These are phyloP conservation scores for Calephelis nemesis DNA, from an alignment of 1,140 invertebrate genomes.

Conservation along the genomic window DNA sequence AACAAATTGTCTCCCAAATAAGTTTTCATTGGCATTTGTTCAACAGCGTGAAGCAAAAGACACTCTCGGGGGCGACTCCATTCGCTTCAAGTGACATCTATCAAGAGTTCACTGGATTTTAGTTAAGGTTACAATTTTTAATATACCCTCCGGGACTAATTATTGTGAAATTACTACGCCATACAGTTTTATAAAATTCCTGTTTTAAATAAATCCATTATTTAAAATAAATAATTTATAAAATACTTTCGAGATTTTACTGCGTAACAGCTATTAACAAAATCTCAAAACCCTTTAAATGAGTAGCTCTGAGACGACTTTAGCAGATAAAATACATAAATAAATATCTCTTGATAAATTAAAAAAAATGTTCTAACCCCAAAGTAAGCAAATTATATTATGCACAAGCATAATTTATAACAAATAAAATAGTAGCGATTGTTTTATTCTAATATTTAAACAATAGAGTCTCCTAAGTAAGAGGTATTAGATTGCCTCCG, in stretches of 20 bases:
- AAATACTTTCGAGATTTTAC: neutral
- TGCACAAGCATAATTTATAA: too few species aligned
- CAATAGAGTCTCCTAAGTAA: too few species aligned
- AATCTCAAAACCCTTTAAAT: too few species aligned
- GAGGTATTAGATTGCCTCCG: too few species aligned
- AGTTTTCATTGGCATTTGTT: conserved; percentile 64
- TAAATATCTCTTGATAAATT: too few species aligned
- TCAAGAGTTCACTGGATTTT: conserved; percentile 58
- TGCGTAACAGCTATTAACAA: neutral
- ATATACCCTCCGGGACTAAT: conserved; percentile 55
- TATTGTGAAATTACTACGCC: conserved; percentile 37
- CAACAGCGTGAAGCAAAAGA: conserved; percentile 61
- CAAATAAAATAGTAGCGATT: too few species aligned
- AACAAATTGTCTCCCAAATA: conserved; percentile 54
- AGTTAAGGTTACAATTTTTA: conserved; percentile 54
- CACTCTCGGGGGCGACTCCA: conserved; percentile 65
- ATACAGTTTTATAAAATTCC: neutral
- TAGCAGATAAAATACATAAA: too few species aligned
- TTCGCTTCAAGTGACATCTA: conserved; percentile 68
- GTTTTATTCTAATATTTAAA: too few species aligned
- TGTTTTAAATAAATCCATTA: neutral
- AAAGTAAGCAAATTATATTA: too few species aligned
- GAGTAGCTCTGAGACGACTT: too few species aligned
- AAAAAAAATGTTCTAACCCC: too few species aligned
- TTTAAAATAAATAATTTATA: neutral